phyloP scores from a whole-genome alignment of 2,888 invertebrate genomes.

The Metallyticus violacea region DNA sequence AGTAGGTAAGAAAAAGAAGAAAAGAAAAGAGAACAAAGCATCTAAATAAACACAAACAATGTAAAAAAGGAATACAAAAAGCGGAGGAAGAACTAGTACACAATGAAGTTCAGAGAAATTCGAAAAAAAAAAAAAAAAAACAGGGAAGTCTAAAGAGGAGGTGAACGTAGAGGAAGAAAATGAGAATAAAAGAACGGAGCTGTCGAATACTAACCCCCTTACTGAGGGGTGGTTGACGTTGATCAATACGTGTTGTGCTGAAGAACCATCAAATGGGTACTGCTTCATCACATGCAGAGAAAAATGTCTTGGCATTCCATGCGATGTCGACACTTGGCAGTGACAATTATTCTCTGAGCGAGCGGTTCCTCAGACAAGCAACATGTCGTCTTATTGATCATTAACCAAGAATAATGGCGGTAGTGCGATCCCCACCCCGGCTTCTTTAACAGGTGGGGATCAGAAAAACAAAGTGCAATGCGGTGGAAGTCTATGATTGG shows the following conservation, averaged over 20 bases:
- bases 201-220: slow-evolving; percentile 18
- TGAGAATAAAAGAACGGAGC: slow-evolving; percentile 19
- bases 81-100: neutral
- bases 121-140: neutral
- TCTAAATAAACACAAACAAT: too few relatives aligned
- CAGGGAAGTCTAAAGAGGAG: neutral
- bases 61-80: too few relatives aligned
- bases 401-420: neutral
- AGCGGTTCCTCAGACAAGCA: neutral
- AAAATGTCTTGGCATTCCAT: slow-evolving; percentile 8
- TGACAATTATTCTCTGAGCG: neutral
- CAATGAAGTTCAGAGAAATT: neutral
- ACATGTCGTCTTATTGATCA: slow-evolving; percentile 4
- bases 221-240: neutral
- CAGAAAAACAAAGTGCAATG: too few relatives aligned
- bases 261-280: neutral
- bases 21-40: too few relatives aligned
- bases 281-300: slow-evolving; percentile 10
- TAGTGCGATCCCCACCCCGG: neutral
- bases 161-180: neutral
- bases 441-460: neutral
- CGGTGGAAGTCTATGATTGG: too few relatives aligned
- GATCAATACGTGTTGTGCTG: slow-evolving; percentile 16
- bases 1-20: neutral
- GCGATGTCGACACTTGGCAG: neutral